Percentiles rank a stretch among this genome's conserved stretches.
Conservation (phyloP, 2,797 vertebrate species). For the Notoglanidium macrostoma region DNA sequence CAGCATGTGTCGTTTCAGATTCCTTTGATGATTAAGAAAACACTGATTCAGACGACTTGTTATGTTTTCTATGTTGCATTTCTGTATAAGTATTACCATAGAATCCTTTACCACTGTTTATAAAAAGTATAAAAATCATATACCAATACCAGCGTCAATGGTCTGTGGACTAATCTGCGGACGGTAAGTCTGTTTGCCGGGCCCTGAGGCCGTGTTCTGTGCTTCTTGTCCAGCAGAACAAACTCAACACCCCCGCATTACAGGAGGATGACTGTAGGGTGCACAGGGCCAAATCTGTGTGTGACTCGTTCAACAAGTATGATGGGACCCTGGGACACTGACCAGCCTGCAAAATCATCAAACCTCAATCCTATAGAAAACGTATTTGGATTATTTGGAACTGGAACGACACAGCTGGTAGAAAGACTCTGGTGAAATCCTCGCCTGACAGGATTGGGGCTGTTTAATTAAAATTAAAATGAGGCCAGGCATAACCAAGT, state of each 20-base stretch:
- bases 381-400: background rate
- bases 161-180: background rate
- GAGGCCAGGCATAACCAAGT: background rate
- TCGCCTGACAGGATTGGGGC: background rate
- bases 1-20: background rate
- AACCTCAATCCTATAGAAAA: background rate
- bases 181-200: background rate
- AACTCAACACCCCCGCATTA: background rate
- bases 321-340: background rate
- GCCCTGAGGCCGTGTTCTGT: background rate
- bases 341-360: background rate
- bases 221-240: background rate
- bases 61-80: background rate
- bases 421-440: background rate
- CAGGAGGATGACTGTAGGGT: background rate
- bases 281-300: background rate
- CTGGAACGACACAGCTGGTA: background rate
- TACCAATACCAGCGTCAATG: background rate
- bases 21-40: background rate
- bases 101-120: background rate
- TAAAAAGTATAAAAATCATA: background rate
- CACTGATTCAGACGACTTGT: background rate
- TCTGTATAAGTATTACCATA: background rate
- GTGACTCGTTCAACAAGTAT: conserved; percentile 10
- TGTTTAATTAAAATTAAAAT: background rate